Evolutionary conservation across 2,888 invertebrate genomes (phyloP), one percentile per base, ranked within the genome.

Genomic region (Nomada fucata): DNA sequence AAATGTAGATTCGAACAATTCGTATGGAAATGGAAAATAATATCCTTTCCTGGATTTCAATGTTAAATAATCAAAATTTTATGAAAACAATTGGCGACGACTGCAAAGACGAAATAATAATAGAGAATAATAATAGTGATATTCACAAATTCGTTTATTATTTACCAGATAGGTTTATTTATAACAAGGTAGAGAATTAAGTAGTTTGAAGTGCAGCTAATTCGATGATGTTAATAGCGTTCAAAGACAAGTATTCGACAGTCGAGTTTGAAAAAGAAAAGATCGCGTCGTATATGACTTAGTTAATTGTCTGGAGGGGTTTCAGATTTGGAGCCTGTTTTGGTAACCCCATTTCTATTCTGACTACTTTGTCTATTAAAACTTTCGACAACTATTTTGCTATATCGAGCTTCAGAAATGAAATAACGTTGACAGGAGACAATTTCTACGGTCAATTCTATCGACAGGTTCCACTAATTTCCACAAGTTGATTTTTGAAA

Each of bases 231-330:
- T 7, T 42, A 47, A 64, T 47, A 15, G 42, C 9, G 47, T 18
- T 7, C 23, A 47, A 64, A 18, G 47, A 64, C 26, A 26, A 50
- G 5, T n/a, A 23, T 64, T 26, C 64, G 2, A 64, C 7, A 23
- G 9, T 64, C 15, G 9, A 64, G 18, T 26, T 26, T 26, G 23
- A 26, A 26, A 64, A 0, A 10, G 36, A 36, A 50, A 50, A 26
- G 15, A 47, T 13, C 64, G 7, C 18, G 47, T 50, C 42, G 18
- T 47, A 23, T 10, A 64, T 26, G 15, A 23, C 26, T 50, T 26
- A 64, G 50, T 64, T 47, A 64, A 64, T 64, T 50, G 47, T 18
- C 50, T 15, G 50, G 64, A 47, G 50, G 47, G 44, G 61, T 63
- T 23, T 47, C 47, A 15, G 23, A 20, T 26, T 47, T 42, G 15